Base-by-base conservation (phyloP, 2,797 vertebrate genomes). In the Gambusia yucatana region DNA sequence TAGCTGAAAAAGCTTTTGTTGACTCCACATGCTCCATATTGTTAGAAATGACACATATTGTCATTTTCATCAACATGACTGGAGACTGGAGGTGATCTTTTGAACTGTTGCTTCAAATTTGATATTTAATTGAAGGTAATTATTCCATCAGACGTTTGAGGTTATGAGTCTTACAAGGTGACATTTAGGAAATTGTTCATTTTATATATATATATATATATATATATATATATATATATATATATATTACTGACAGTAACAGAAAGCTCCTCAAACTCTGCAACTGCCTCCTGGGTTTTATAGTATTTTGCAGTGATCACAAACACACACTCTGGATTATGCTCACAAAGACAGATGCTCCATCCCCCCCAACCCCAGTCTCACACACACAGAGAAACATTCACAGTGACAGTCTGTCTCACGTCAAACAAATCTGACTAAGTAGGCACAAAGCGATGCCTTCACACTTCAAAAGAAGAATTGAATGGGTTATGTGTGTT, bases 401-500 rank as follows among this genome's bases (percentile, higher is more conserved):
- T 85, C 44, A 80, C 82, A 90, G 73, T 87, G 90, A 88, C 87
- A 92, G 87, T 73, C 14, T 0, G 63, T 84, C 82, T 77, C 76
- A 44, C 75, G 47, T 72, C 52, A 65, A 80, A 85, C 79, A 85
- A 80, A 84, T 86, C 48, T 73, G 73, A 84, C 81, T 85, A 79
- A 74, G 84, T 79, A 41, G 46, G 73, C 77, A 86, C 6, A 72
- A 83, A 75, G 79, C 47, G 75, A 82, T 79, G 78, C 76, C 67
- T 82, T 85, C 72, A 84, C 63, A 83, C 57, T 78, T 76, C 70
- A 82, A 69, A 82, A 77, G 55, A 72, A 82, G 67, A 67, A 52
- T 9, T 33, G 50, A 17, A 25, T 9, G 2, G 73, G n/a, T 73
- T 22, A 75, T 36, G 50, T 75, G 46, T 78, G 55, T 78, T 7